Evolutionary conservation across 2,797 vertebrate genomes (phyloP).

Genomic region (Microcaecilia unicolor): DNA sequence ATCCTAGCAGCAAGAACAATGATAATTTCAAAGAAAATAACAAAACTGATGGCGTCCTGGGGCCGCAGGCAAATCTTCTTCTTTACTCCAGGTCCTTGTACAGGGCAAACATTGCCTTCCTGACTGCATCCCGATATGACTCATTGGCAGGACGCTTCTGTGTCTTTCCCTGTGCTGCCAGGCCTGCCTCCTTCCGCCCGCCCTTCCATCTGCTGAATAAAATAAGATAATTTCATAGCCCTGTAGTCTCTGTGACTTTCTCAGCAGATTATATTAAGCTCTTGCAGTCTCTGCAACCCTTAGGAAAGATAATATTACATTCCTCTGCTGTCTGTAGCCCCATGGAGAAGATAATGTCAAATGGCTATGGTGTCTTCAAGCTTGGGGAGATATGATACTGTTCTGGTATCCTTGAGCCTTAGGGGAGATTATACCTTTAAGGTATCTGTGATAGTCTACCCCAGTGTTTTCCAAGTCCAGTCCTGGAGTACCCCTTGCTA

Average conservation of each 20-base stretch:
- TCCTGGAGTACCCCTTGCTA: no score
- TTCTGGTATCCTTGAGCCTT: no score
- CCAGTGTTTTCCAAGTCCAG: no score
- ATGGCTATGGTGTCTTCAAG: fast-evolving
- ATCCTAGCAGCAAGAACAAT: constrained; percentile 64
- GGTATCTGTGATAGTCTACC: no score
- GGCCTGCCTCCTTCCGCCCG: constrained; percentile 62
- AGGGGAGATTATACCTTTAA: no score
- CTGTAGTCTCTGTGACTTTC: fast-evolving
- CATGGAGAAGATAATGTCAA: neutral
- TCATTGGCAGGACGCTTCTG: constrained; percentile 64
- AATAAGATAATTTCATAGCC: constrained; percentile 2
- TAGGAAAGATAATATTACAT: no score
- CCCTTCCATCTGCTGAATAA: constrained; percentile 53
- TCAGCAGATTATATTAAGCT: neutral
- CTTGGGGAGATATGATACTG: no score
- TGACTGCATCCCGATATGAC: constrained; percentile 85
- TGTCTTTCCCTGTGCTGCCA: constrained; percentile 60
- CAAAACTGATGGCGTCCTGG: neutral
- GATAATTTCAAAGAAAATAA: constrained; percentile 39
- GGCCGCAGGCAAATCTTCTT: constrained; percentile 8
- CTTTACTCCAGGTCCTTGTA: constrained; percentile 90
- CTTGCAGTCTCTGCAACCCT: no score
- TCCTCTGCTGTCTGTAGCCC: neutral
- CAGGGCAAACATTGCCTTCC: constrained; percentile 94